Evolutionary conservation across 2,888 invertebrate species (phyloP).

Genomic region (Hymenopus coronatus): DNA sequence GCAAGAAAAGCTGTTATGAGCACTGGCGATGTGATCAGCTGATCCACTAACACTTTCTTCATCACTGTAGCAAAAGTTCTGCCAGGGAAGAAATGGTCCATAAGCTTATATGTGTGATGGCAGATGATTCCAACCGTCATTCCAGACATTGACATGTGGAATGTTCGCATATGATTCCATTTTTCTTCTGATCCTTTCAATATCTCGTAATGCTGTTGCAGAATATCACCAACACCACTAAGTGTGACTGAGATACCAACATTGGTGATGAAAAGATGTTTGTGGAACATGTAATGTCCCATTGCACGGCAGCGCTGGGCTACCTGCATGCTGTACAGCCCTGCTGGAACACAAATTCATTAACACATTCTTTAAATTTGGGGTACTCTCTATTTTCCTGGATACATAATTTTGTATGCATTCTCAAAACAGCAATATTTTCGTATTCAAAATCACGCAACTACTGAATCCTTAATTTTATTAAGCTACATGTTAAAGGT

Average conservation of each 20-base stretch:
- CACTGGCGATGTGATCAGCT: slow-evolving; percentile 78
- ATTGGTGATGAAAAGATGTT: slow-evolving; percentile 76
- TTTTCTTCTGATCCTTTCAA: slow-evolving; percentile 51
- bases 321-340: neutral
- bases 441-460: too few relatives aligned
- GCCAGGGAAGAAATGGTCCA: slow-evolving; percentile 72
- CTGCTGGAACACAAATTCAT: neutral
- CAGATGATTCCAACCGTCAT: slow-evolving; percentile 73
- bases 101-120: slow-evolving; percentile 80
- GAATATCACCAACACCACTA: slow-evolving; percentile 73
- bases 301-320: slow-evolving; percentile 4
- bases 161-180: slow-evolving; percentile 62
- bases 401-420: too few relatives aligned
- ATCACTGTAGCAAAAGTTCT: slow-evolving; percentile 61
- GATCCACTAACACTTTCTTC: slow-evolving; percentile 80
- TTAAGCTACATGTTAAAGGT: too few relatives aligned
- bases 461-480: too few relatives aligned
- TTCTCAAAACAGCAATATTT: too few relatives aligned
- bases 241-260: slow-evolving; percentile 70
- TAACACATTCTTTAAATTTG: neutral
- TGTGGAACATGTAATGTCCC: slow-evolving; percentile 41
- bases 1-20: slow-evolving; percentile 74
- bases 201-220: slow-evolving; percentile 79
- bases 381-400: too few relatives aligned
- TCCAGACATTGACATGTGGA: slow-evolving; percentile 76